A percentile compares a stretch with the other conserved stretches of the same genome.
phyloP scores from a whole-genome alignment of 2,888 invertebrate species.

The Ctenicera cuprea region DNA sequence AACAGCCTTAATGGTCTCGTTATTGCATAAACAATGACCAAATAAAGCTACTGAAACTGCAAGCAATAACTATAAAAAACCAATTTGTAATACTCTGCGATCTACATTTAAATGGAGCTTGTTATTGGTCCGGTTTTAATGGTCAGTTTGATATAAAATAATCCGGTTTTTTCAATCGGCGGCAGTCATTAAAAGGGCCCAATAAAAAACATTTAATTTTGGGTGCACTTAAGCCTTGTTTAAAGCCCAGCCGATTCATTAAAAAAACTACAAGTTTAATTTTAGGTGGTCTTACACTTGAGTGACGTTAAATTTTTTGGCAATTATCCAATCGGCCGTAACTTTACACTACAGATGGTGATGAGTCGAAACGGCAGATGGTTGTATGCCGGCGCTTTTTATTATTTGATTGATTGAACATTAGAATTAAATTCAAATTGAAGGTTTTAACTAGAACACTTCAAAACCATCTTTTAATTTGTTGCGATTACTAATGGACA shows the following conservation, averaged over 20 bases:
- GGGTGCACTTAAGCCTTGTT: conserved; percentile 16
- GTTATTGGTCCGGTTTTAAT: conserved; percentile 18
- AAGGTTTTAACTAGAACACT: neutral
- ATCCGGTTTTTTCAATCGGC: conserved; percentile 10
- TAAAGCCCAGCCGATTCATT: too few relatives aligned
- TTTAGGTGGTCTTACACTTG: conserved; percentile 9
- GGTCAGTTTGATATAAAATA: conserved; percentile 12
- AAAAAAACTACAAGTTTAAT: too few relatives aligned
- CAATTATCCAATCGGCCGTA: conserved; percentile 35
- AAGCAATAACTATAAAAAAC: conserved; percentile 1
- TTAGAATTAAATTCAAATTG: conserved; percentile 1
- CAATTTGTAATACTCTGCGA: conserved; percentile 2
- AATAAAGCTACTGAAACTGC: neutral
- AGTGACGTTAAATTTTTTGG: conserved; percentile 32
- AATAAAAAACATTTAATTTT: conserved; percentile 3
- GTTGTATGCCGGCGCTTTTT: conserved; percentile 25
- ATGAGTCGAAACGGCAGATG: conserved; percentile 28
- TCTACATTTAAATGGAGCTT: conserved; percentile 9
- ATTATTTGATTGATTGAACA: conserved; percentile 33
- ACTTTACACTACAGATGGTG: conserved; percentile 23
- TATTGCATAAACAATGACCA: neutral
- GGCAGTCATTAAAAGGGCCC: conserved; percentile 4
- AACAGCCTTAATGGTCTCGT: neutral
- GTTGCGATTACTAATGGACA: neutral
- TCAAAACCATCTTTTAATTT: too few relatives aligned